Evolutionary conservation across 92 coral and sea anemone species (phyloP), one percentile per base, ranked within the genome.

Genomic region (Heliopora coerulea): DNA sequence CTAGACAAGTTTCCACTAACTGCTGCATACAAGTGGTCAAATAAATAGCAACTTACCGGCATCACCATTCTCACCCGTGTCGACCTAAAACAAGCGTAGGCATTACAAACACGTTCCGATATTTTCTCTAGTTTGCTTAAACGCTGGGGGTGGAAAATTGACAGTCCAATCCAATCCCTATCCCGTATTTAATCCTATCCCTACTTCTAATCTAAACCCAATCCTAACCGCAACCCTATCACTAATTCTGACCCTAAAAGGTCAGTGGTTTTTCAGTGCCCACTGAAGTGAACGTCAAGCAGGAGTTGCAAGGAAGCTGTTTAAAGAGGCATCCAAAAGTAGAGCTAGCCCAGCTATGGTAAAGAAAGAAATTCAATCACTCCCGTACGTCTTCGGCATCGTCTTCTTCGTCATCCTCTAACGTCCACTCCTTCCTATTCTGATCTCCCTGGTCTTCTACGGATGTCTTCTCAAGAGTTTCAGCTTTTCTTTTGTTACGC

Each of bases 321-420:
- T n/a, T n/a, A n/a, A n/a, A n/a, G n/a, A n/a, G n/a, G n/a, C n/a
- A n/a, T n/a, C n/a, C n/a, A n/a, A n/a, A n/a, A n/a, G n/a, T n/a
- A n/a, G n/a, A n/a, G n/a, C n/a, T n/a, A n/a, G n/a, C n/a, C n/a
- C n/a, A n/a, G n/a, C n/a, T n/a, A n/a, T n/a, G n/a, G n/a, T n/a
- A n/a, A n/a, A n/a, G n/a, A n/a, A n/a, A n/a, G n/a, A 49, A 26
- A 65, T 56, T 17, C 10, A 8, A 40, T 40, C 54, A 15, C n/a
- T 70, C 14, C 34, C 83, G 21, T 59, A 78, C 83, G 46, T 79
- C 86, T 13, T 82, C 78, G 42, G 49, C 97, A 73, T 93, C 97
- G 62, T 93, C 98, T 62, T 93, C 98, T 21, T 93, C 98, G n/a
- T 93, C 98, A 68, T 93, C 98, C 79, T 93, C 98, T 52, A 93